Base-by-base conservation (phyloP, 2,113 vertebrate genomes). In the Theristicus caerulescens region DNA sequence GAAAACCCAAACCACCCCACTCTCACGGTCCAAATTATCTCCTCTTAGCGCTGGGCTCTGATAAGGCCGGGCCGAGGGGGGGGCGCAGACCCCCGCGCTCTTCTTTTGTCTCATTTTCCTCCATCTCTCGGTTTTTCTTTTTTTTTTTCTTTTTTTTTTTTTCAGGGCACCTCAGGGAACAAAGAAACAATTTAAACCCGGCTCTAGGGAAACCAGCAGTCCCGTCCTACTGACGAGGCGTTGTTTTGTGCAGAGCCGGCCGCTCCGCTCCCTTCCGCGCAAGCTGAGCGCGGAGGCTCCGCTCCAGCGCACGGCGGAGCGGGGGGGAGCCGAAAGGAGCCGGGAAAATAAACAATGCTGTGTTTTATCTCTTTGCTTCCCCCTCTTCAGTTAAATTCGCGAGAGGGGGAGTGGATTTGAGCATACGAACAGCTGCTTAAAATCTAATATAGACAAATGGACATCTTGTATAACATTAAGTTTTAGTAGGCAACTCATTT, bases 401-500 rank as follows among this genome's bases (percentile, higher is more conserved):
- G 64, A 80, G 88, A 70, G 67, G 62, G 82, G 58, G 58, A 61
- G 61, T 12, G 91, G 83, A 82, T 74, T 61, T 62, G 72, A 86
- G 36, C 90, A 2, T 47, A 44, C 13, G 83, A 96, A 94, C 96
- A 97, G 96, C 97, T 97, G 96, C 96, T 94, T 82, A 94, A 93
- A 94, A 92, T 96, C 94, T 94, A 93, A 94, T 57, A 47, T 89
- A 94, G 95, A 94, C 88, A 97, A 92, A 92, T 95, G 93, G 88
- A 91, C 86, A 86, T 94, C 97, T 95, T 95, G 95, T 92, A 92
- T 82, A 95, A 96, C 86, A 94, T 91, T 96, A 91, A 95, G 95
- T 92, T 97, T 95, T 95, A 95, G 94, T 84, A 95, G 96, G 94
- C 96, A 94, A 96, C 94, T 94, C 96, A 93, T 94, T 96, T 94